These are phyloP conservation scores for Cephus spinipes DNA, from an alignment of 2,888 invertebrate genomes.

Conservation along the genomic window DNA sequence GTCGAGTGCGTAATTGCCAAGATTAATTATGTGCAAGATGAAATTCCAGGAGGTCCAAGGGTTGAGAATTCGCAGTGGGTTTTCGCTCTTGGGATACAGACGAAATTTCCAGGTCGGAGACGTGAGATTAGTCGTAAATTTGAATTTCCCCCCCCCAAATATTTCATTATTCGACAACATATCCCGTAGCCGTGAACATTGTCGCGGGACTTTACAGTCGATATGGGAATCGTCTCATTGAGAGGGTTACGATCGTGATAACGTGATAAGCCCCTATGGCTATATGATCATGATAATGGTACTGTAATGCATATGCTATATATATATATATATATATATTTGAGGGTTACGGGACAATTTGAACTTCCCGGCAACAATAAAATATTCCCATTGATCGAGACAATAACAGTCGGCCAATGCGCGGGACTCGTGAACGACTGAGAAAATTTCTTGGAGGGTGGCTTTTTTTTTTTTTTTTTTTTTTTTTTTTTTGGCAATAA, in stretches of 20 bases:
- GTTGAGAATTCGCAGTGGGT: slow-evolving; percentile 40
- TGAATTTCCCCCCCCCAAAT: background rate
- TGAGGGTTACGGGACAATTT: background rate
- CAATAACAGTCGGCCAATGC: background rate
- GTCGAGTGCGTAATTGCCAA: slow-evolving; percentile 54
- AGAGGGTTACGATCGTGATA: background rate
- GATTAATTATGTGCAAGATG: slow-evolving; percentile 62
- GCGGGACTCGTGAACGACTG: background rate
- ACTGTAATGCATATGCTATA: background rate
- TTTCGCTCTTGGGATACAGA: background rate
- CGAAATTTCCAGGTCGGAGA: background rate
- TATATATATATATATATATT: background rate
- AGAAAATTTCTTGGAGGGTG: background rate
- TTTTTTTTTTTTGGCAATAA: background rate
- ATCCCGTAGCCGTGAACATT: background rate
- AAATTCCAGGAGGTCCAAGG: slow-evolving; percentile 52
- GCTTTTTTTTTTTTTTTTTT: background rate
- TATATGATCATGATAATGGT: background rate
- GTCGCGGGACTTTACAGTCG: background rate
- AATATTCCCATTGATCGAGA: background rate
- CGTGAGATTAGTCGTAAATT: background rate
- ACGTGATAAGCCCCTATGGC: background rate
- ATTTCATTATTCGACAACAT: background rate
- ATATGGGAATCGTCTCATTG: background rate
- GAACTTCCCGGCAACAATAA: background rate